These are phyloP conservation scores for Epinephelus moara DNA, from an alignment of 2,113 vertebrate genomes.

Conservation along the genomic window DNA sequence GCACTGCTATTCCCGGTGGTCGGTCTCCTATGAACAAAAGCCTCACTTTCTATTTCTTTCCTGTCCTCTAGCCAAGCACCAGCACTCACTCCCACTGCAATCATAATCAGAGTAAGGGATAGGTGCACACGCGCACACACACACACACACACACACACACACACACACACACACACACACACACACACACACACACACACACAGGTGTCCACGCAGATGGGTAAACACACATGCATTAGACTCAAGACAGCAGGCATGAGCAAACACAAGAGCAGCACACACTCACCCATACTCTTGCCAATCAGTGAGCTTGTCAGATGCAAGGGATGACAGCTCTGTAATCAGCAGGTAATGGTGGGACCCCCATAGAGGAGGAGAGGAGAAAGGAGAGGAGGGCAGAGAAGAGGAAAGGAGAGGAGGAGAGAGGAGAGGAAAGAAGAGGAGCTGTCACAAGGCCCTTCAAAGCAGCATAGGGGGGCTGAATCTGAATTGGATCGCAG, in stretches of 20 bases:
- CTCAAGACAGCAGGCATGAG: constrained; percentile 24
- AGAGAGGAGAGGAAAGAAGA: constrained; percentile 12
- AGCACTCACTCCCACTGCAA: constrained; percentile 48
- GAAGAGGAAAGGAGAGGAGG: constrained; percentile 9
- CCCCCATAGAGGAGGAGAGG: constrained; percentile 15
- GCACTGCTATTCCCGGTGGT: constrained; percentile 19
- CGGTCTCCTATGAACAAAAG: constrained; percentile 49
- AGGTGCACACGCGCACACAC: background rate
- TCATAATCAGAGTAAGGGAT: constrained; percentile 70
- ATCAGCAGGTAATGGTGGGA: constrained; percentile 76
- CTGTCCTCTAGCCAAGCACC: constrained; percentile 22
- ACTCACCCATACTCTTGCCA: constrained; percentile 52
- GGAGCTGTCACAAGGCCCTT: constrained; percentile 70
- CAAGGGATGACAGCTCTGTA: constrained; percentile 71
- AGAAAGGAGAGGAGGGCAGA: background rate
- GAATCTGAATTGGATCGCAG: constrained; percentile 68
- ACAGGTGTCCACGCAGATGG: constrained; percentile 59
- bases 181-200: no score
- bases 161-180: background rate
- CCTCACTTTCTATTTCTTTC: constrained; percentile 19
- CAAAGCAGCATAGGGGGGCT: constrained; percentile 56
- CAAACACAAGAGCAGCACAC: constrained; percentile 22
- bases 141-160: no score
- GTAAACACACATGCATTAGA: constrained; percentile 41
- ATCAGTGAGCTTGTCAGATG: constrained; percentile 66